Evolutionary conservation across 2,888 invertebrate species (phyloP).

Genomic region (Dolichopus griseipennis): DNA sequence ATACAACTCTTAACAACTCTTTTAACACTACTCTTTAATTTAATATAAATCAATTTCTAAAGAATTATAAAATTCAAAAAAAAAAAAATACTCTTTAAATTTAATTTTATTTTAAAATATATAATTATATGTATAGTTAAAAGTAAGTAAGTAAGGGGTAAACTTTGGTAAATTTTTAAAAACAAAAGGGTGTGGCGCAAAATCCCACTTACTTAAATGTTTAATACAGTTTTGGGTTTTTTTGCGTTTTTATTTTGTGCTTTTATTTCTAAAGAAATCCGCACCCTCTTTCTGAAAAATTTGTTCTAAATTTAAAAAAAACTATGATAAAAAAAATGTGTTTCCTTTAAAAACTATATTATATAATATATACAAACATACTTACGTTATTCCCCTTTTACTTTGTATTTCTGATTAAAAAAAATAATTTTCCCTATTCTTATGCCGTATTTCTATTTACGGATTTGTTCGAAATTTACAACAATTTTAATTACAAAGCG

Average conservation of each 20-base stretch:
- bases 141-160: too few relatives aligned
- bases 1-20: too few relatives aligned
- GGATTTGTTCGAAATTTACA: not conserved
- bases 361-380: not conserved
- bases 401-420: not conserved
- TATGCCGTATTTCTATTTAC: too few relatives aligned
- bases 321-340: not conserved
- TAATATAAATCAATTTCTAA: too few relatives aligned
- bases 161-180: not conserved
- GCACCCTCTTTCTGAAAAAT: not conserved
- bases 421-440: too few relatives aligned
- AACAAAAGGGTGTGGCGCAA: conserved; percentile 2
- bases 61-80: too few relatives aligned
- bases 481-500: conserved; percentile 2
- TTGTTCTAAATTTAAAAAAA: not conserved
- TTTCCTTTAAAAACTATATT: not conserved
- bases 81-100: too few relatives aligned
- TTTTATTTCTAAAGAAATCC: not conserved
- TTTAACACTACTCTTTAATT: too few relatives aligned
- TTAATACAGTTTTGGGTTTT: not conserved
- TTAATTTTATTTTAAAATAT: too few relatives aligned
- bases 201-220: not conserved
- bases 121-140: too few relatives aligned
- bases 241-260: too few relatives aligned
- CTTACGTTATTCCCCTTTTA: not conserved